These are phyloP conservation scores for Gisinianus flammeolus DNA, from an alignment of 2,888 invertebrate species.

Conservation along the genomic window DNA sequence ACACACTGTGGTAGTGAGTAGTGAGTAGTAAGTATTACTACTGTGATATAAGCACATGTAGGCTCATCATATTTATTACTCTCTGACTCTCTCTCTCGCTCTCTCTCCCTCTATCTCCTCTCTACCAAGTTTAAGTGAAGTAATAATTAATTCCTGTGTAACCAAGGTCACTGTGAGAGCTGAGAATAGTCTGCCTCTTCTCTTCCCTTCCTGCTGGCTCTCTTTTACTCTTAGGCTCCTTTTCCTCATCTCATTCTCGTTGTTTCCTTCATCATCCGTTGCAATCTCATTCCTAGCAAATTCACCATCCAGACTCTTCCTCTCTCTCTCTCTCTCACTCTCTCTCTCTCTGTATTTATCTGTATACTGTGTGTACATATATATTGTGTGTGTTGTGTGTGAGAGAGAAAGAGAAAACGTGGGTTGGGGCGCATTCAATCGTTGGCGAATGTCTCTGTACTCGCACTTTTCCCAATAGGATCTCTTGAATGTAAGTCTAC, in stretches of 20 bases:
- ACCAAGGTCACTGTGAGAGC: conserved; percentile 45
- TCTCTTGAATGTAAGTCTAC: not conserved
- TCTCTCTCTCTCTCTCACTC: not conserved
- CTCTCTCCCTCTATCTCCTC: too few relatives aligned
- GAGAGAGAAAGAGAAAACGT: too few relatives aligned
- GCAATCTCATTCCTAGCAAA: conserved; percentile 15
- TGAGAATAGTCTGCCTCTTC: conserved; percentile 32
- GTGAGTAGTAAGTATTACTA: too few relatives aligned
- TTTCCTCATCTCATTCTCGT: not conserved
- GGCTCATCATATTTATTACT: too few relatives aligned
- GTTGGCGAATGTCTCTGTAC: too few relatives aligned
- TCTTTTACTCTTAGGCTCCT: conserved; percentile 3
- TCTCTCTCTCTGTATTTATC: not conserved
- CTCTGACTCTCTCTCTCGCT: too few relatives aligned
- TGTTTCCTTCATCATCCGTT: conserved; percentile 34
- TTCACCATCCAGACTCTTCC: conserved; percentile 13
- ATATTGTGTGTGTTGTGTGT: not conserved
- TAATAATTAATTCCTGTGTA: conserved; percentile 46
- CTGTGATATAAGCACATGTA: too few relatives aligned
- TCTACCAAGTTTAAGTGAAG: conserved; percentile 42
- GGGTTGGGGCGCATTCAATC: too few relatives aligned
- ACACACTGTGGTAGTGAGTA: too few relatives aligned
- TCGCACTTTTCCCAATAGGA: not conserved
- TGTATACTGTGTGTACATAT: too few relatives aligned
- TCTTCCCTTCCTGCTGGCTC: conserved; percentile 8